Evolutionary conservation across 2,888 invertebrate genomes (phyloP).

Genomic region (Invenusta paracnida): DNA sequence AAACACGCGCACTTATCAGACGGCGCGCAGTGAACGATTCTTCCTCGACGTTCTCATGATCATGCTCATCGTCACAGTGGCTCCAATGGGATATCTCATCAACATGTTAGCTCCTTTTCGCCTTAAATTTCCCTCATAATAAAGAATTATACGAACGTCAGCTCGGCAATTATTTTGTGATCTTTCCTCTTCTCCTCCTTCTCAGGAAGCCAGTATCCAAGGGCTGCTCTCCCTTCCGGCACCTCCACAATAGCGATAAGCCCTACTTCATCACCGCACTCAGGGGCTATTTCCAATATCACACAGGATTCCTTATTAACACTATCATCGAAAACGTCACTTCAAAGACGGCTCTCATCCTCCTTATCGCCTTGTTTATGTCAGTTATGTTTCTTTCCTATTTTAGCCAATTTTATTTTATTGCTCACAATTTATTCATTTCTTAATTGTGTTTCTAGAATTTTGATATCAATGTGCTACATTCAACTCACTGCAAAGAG

Average conservation of each 20-base stretch:
- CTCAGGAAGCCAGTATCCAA: not conserved
- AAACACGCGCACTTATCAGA: not conserved
- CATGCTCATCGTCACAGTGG: not conserved
- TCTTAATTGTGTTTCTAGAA: no score
- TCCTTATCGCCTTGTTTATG: not conserved
- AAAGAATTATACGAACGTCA: no score
- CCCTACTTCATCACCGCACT: not conserved
- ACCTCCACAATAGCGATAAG: not conserved
- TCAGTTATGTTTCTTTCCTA: no score
- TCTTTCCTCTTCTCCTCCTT: no score
- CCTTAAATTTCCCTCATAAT: no score
- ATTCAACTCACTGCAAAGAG: not conserved
- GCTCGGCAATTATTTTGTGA: no score
- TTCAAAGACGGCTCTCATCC: not conserved
- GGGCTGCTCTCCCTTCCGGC: not conserved
- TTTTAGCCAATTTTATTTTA: no score
- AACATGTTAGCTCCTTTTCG: not conserved
- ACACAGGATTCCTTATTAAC: not conserved
- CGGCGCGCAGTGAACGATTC: not conserved
- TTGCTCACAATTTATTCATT: no score
- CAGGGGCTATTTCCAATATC: no score
- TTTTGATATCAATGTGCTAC: not conserved
- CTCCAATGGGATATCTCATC: not conserved
- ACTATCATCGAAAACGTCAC: not conserved
- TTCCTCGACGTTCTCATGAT: not conserved